Evolutionary conservation across 2,888 invertebrate genomes (phyloP).

Genomic region (Tetanocera ferruginea): DNA sequence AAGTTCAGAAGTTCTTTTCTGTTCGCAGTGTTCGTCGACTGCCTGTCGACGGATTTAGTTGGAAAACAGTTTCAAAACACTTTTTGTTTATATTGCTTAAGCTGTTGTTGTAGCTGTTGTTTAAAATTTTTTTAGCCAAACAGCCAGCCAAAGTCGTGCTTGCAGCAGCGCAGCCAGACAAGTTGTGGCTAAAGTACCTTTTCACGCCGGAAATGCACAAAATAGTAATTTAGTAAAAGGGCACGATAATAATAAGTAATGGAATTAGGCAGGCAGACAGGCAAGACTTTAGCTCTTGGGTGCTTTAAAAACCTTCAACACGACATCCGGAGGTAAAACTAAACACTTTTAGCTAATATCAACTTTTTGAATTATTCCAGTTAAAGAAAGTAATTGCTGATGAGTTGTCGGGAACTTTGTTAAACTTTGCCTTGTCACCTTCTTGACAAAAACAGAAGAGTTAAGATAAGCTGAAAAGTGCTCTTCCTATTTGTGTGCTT

Average conservation of each 20-base stretch:
- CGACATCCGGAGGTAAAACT: neutral
- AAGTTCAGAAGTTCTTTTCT: slow-evolving; percentile 39
- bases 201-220: slow-evolving; percentile 41
- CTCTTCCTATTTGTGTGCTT: neutral
- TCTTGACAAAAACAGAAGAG: neutral
- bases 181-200: slow-evolving; percentile 37
- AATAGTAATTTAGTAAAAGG: slow-evolving; percentile 44
- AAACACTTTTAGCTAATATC: neutral
- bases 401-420: slow-evolving; percentile 17
- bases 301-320: neutral
- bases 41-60: neutral
- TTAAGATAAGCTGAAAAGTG: slow-evolving; percentile 20
- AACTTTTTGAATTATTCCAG: neutral
- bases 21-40: slow-evolving; percentile 8
- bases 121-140: slow-evolving; percentile 3
- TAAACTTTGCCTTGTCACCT: slow-evolving; percentile 1
- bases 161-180: neutral
- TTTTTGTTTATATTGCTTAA: slow-evolving; percentile 21
- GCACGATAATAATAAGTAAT: slow-evolving; percentile 44
- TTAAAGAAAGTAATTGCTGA: slow-evolving; percentile 10
- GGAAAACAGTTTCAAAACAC: slow-evolving; percentile 21
- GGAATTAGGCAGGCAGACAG: slow-evolving; percentile 21
- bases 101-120: slow-evolving; percentile 12
- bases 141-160: neutral
- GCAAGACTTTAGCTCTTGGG: slow-evolving; percentile 8